Evolutionary conservation across 2,888 invertebrate species (phyloP), one percentile per base, ranked within the genome.

Genomic region (Orthonevra nobilis): DNA sequence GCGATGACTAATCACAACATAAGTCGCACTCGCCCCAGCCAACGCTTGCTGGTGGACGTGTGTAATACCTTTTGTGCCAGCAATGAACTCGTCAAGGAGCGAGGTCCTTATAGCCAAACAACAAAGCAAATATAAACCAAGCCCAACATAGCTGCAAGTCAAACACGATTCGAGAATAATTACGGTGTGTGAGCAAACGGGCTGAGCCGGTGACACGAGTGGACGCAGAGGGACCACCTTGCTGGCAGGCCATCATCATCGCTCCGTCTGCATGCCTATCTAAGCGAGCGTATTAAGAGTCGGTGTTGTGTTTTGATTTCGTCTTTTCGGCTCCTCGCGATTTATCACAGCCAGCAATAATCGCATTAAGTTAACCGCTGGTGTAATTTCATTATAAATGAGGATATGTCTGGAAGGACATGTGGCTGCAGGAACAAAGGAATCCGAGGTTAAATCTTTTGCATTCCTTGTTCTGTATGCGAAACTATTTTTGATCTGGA

Each of bases 1-100:
- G 14, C 48, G 66, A 68, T 79, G 79, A 79, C 73, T 79, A 79
- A 79, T 79, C 79, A 42, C 56, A 68, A 79, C 73, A 79, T 72
- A 73, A 72, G 60, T 44, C 56, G 66, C 79, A 73, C 66, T 68
- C 73, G n/a, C n/a, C n/a, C n/a, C n/a, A n/a, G n/a, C n/a, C n/a
- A n/a, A n/a, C n/a, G 52, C 46, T 34, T 23, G 40, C 14, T 54
- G 30, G 4, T 19, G 12, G 17, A 40, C n/a, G 23, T 28, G 26
- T 72, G 52, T 48, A 56, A 69, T 58, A 64, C 64, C 58, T 77
- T 44, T n/a, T 58, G 23, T 50, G 70, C 30, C 38, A 50, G 72
- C 58, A 73, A 79, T 73, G 73, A 73, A 66, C n/a, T n/a, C n/a
- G 66, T 73, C 42, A 66, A 73, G 54, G 60, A 73, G 64, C 54